Conservation (phyloP, 2,888 invertebrate species). For the Meiosimyza platycephala region DNA sequence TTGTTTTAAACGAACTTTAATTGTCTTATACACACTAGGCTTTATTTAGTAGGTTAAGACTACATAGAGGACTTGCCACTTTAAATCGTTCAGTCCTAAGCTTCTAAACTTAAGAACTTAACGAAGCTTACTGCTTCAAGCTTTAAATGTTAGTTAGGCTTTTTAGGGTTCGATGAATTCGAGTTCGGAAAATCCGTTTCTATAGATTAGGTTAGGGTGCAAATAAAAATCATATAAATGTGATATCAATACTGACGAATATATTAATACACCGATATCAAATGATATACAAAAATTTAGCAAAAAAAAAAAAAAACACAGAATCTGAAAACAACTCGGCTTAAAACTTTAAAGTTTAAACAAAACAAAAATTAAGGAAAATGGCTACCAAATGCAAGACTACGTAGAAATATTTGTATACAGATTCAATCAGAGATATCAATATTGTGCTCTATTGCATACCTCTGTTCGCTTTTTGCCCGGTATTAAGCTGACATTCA, state of each 20-base stretch:
- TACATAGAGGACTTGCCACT: slow-evolving; percentile 7
- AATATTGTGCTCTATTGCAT: slow-evolving; percentile 62
- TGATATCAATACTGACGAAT: slow-evolving; percentile 64
- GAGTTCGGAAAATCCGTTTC: slow-evolving; percentile 44
- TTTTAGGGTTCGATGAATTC: slow-evolving; percentile 45
- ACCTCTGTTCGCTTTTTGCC: slow-evolving; percentile 62
- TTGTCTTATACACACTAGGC: slow-evolving; percentile 2
- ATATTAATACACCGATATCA: slow-evolving; percentile 61
- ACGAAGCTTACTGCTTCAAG: slow-evolving; percentile 20
- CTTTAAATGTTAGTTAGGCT: slow-evolving; percentile 23
- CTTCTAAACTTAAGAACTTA: slow-evolving; percentile 16
- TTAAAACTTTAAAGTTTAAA: slow-evolving; percentile 28
- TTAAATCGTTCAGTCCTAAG: not conserved
- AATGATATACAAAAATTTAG: slow-evolving; percentile 31
- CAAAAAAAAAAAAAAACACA: slow-evolving; percentile 40
- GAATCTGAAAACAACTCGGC: slow-evolving; percentile 41
- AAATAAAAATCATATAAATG: slow-evolving; percentile 43
- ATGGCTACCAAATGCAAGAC: slow-evolving; percentile 49
- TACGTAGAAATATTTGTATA: slow-evolving; percentile 37
- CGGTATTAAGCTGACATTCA: slow-evolving; percentile 43
- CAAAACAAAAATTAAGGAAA: slow-evolving; percentile 41
- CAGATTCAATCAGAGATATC: slow-evolving; percentile 64
- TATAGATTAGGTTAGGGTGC: slow-evolving; percentile 22
- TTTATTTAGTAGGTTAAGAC: slow-evolving; percentile 8
- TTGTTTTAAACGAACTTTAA: slow-evolving; percentile 40